A percentile compares a stretch with the other conserved stretches of the same genome.
Evolutionary conservation across 1,140 invertebrate genomes (phyloP).

Genomic region (Ctenoplectra terminalis): DNA sequence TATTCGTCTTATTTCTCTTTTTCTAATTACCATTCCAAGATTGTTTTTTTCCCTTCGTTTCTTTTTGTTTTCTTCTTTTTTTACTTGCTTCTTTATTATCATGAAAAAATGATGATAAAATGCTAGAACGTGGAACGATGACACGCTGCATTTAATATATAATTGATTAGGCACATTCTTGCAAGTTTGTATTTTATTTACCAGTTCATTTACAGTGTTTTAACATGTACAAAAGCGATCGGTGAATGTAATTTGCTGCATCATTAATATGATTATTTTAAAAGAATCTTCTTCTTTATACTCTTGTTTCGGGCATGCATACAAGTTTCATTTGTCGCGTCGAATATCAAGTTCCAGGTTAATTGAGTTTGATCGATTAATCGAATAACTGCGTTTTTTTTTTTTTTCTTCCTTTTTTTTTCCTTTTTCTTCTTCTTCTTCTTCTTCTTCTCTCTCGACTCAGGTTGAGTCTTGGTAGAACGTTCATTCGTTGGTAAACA

Average conservation of each 20-base stretch:
- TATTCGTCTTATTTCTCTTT: slow-evolving; percentile 14
- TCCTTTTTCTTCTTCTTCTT: too few relatives aligned
- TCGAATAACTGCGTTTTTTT: too few relatives aligned
- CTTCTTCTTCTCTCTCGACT: background rate
- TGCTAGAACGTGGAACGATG: background rate
- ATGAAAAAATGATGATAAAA: background rate
- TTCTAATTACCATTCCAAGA: background rate
- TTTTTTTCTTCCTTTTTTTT: too few relatives aligned
- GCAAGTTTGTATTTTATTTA: background rate
- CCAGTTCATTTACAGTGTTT: background rate
- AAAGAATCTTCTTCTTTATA: background rate
- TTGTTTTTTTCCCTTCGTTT: background rate
- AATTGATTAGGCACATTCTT: slow-evolving; percentile 1
- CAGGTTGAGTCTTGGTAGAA: background rate
- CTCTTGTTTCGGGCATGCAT: background rate
- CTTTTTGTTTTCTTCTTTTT: background rate
- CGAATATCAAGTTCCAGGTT: background rate
- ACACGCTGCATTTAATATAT: background rate
- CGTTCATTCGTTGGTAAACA: background rate
- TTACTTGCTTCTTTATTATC: background rate
- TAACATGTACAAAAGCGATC: background rate
- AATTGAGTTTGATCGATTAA: background rate
- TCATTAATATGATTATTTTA: too few relatives aligned
- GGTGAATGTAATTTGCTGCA: too few relatives aligned
- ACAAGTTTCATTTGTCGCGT: too few relatives aligned